phyloP scores from a whole-genome alignment of 2,888 invertebrate genomes.

The Tanytarsus gracilentus region DNA sequence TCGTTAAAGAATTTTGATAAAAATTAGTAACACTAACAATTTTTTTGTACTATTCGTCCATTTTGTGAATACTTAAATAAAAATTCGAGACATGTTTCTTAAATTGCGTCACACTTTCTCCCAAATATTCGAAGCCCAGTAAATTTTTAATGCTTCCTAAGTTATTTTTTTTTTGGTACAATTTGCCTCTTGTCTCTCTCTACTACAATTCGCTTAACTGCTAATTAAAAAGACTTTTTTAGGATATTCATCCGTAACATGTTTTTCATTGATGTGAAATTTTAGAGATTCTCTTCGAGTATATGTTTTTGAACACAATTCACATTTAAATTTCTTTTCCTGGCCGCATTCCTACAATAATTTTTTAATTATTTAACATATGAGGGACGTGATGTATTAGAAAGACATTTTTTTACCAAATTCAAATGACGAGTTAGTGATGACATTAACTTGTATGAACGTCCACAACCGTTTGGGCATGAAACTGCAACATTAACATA shows the following conservation, averaged over 20 bases:
- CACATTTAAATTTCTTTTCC: constrained; percentile 30
- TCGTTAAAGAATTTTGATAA: too few species aligned
- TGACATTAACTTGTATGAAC: constrained; percentile 30
- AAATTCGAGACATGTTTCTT: too few species aligned
- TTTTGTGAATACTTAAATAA: too few species aligned
- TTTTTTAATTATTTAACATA: neutral
- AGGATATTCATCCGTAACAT: constrained; percentile 8
- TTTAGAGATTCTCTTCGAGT: constrained; percentile 30
- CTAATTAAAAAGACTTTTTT: too few species aligned
- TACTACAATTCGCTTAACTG: too few species aligned
- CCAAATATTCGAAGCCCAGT: too few species aligned
- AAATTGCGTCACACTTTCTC: too few species aligned
- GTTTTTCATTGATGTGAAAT: constrained; percentile 30
- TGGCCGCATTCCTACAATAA: constrained; percentile 29
- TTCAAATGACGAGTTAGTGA: constrained; percentile 31
- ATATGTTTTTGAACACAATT: constrained; percentile 29
- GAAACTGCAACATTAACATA: neutral
- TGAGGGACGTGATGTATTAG: neutral
- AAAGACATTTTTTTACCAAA: neutral
- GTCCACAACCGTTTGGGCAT: constrained; percentile 31
- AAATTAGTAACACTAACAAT: too few species aligned
- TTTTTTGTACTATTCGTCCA: too few species aligned
- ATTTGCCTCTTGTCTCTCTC: too few species aligned
- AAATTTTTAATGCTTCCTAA: too few species aligned
- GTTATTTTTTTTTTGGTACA: too few species aligned